Conservation (phyloP, 1,140 invertebrate species). For the Drosophila seguyi region DNA sequence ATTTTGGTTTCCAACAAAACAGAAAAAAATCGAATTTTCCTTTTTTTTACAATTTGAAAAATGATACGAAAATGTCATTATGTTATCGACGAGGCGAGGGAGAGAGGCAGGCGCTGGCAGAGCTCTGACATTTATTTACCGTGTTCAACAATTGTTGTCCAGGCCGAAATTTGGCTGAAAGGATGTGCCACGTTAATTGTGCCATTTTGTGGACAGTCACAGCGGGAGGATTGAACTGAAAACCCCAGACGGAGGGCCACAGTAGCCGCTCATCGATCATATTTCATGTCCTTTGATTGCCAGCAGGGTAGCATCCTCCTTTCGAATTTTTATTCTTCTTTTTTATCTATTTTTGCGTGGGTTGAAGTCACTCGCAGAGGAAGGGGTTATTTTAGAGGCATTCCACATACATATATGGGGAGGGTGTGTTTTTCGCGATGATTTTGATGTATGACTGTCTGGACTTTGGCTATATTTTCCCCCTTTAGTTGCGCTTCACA, state of each 20-base stretch:
- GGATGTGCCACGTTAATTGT: constrained; percentile 83
- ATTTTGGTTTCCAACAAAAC: constrained; percentile 67
- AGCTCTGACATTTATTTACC: constrained; percentile 82
- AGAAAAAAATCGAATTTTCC: constrained; percentile 38
- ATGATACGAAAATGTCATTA: constrained; percentile 83
- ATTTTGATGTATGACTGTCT: constrained; percentile 80
- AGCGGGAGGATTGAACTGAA: constrained; percentile 46
- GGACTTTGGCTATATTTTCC: constrained; percentile 16
- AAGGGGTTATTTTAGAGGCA: constrained; percentile 53
- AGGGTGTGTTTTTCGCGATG: constrained; percentile 61
- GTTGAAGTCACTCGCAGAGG: constrained; percentile 34
- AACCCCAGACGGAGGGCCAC: constrained; percentile 25
- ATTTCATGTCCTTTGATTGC: constrained; percentile 78
- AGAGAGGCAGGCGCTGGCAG: constrained; percentile 17
- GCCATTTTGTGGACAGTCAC: constrained; percentile 82
- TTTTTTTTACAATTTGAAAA: constrained; percentile 74
- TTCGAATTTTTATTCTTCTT: constrained; percentile 49
- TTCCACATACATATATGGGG: constrained; percentile 49
- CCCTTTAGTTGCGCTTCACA: constrained; percentile 56
- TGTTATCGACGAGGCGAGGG: constrained; percentile 66
- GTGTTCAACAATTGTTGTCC: constrained; percentile 78
- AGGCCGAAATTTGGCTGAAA: constrained; percentile 75
- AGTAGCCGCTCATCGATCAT: constrained; percentile 75
- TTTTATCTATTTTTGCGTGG: constrained; percentile 72
- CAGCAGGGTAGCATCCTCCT: constrained; percentile 51